Evolutionary conservation across 2,113 vertebrate genomes (phyloP), one percentile per base, ranked within the genome.

Genomic region (Chrysemys picta): DNA sequence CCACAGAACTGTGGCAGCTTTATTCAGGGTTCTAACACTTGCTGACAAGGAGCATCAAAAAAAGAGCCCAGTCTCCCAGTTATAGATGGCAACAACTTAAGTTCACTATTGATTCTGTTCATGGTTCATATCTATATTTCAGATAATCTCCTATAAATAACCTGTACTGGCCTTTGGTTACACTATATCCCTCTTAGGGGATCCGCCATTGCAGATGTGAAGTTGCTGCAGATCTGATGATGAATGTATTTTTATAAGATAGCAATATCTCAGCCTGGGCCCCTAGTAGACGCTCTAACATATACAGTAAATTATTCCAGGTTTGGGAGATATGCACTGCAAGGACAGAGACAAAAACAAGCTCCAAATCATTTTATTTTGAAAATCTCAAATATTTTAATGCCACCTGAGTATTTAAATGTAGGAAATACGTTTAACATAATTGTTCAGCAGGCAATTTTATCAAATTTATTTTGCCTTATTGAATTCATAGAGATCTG

Each of bases 381-480:
- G 59, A 87, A 96, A 91, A 50, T 92, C 19, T 57, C 10, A 45
- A 82, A 38, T 76, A 56, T n/a, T 16, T 92, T 92, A 54, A 90
- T 89, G 79, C 42, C 45, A 84, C n/a, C 53, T 82, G 80, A 85
- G 49, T 22, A 29, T 57, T 91, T 81, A 92, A 89, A 57, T 42
- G 80, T 10, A 22, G 47, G 62, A 94, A 42, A 14, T 76, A 80
- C 88, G 24, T 79, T 90, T 50, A 82, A 92, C 91, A 17, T 62
- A 85, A 52, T 72, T 92, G 65, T 79, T 96, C 45, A 82, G 14
- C 24, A 91, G 91, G 79, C 19, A 96, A 88, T 57, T 80, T 56
- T 52, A 29, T 78, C 38, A 47, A 88, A 89, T 90, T 92, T 90
- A 53, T 53, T 85, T 89, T 87, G 72, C 89, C 59, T 90, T 94